These are phyloP conservation scores for Cebidichthys violaceus DNA, from an alignment of 2,113 vertebrate species.

Conservation along the genomic window DNA sequence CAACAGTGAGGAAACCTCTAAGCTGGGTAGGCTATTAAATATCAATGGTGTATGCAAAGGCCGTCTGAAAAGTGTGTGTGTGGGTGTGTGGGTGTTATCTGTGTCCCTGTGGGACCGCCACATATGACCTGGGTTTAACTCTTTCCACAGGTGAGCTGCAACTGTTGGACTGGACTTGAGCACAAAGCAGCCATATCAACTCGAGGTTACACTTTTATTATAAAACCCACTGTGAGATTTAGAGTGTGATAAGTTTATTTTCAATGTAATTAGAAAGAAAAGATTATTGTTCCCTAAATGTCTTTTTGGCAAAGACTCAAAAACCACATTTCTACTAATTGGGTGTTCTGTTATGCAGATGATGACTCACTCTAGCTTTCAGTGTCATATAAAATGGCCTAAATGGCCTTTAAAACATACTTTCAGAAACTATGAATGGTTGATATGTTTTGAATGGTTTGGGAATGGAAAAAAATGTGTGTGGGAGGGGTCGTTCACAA, in stretches of 20 bases:
- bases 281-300: background rate
- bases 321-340: background rate
- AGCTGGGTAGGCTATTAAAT: slow-evolving; percentile 22
- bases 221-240: background rate
- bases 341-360: background rate
- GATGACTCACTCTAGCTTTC: background rate
- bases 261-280: background rate
- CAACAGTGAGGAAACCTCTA: background rate
- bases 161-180: background rate
- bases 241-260: background rate
- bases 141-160: slow-evolving; percentile 28
- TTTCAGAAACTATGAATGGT: background rate
- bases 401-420: background rate
- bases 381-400: background rate
- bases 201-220: background rate
- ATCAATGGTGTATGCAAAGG: slow-evolving; percentile 25
- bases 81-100: background rate
- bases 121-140: slow-evolving; percentile 16
- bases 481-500: no score
- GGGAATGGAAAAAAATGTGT: background rate
- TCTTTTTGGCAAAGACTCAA: background rate
- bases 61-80: slow-evolving; percentile 11
- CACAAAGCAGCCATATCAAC: background rate
- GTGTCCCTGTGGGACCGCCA: slow-evolving; percentile 23
- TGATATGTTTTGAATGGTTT: background rate